Evolutionary conservation across 2,113 vertebrate species (phyloP).

Genomic region (Colius striatus): DNA sequence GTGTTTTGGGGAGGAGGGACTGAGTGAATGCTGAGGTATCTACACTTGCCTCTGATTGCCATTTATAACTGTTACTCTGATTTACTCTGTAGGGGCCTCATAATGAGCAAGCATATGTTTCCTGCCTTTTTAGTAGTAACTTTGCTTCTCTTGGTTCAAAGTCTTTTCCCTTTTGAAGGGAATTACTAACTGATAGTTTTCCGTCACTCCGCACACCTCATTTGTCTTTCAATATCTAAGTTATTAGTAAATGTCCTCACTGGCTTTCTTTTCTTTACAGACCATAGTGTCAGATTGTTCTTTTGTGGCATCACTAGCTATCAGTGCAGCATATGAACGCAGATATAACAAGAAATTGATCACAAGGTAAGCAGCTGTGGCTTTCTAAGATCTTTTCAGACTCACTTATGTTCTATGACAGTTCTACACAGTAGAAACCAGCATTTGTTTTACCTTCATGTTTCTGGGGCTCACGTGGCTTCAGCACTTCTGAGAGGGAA

Average conservation of each 20-base stretch:
- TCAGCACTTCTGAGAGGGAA: background rate
- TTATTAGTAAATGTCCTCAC: background rate
- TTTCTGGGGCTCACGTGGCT: background rate
- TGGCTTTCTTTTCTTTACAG: conserved; percentile 67
- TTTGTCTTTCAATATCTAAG: background rate
- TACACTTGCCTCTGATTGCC: background rate
- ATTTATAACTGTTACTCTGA: background rate
- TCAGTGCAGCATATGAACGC: conserved; percentile 97
- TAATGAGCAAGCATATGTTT: background rate
- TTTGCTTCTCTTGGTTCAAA: background rate
- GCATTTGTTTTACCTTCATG: background rate
- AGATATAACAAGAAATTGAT: conserved; percentile 97
- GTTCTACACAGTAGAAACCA: background rate
- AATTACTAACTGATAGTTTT: background rate
- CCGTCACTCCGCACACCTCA: background rate
- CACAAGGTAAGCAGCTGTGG: conserved; percentile 84
- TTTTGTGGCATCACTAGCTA: conserved; percentile 95
- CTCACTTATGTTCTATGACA: background rate
- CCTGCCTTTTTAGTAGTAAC: background rate
- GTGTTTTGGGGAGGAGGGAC: background rate
- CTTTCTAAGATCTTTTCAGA: background rate
- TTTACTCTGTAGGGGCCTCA: background rate
- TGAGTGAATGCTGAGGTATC: background rate
- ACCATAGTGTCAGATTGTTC: conserved; percentile 99
- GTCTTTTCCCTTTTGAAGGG: background rate